Base-by-base conservation (phyloP, 2,113 vertebrate genomes). In the Cebus imitator region DNA sequence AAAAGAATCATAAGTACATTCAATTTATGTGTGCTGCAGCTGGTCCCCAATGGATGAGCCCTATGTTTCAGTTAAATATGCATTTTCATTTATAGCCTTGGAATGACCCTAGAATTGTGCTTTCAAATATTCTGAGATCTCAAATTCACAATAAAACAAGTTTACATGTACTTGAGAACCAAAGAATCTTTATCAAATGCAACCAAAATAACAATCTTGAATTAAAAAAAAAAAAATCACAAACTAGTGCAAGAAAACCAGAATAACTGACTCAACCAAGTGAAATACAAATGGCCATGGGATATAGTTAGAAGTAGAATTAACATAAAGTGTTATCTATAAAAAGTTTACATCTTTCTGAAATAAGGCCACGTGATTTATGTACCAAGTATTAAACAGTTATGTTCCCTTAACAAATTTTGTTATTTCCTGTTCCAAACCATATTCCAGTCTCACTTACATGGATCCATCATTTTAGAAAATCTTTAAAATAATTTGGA, bases 181-280 rank as follows among this genome's bases (percentile, higher is more conserved):
- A 92, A 93, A 96, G 86, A 94, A 87, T 89, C 13, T 90, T 87
- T 91, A 94, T 48, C 43, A 97, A 96, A 96, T 85, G 30, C 55
- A 93, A 90, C 75, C 50, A 93, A 93, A 35, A 58, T 87, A 40
- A 94, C 52, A 96, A 93, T 72, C 92, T 55, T 86, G 55, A 96
- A 91, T 79, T 43, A 4, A 52, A 80, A 94, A 95, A 80, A 68
- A 81, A 78, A 97, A 96, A 93, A 96, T 73, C 87, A 95, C 79
- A 92, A 86, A 91, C 40, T 95, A 92, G 45, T 82, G 30, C n/a
- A 94, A 84, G 35, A 94, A 55, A 97, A 90, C 32, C 64, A 94
- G 61, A 91, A 57, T 52, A 91, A 58, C 9, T 52, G 27, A 95
- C 35, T 84, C 25, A 58, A 85, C 17, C 17, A 81, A 96, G 81